phyloP scores from a whole-genome alignment of 1,140 invertebrate species.

The Drosophila trapezifrons region DNA sequence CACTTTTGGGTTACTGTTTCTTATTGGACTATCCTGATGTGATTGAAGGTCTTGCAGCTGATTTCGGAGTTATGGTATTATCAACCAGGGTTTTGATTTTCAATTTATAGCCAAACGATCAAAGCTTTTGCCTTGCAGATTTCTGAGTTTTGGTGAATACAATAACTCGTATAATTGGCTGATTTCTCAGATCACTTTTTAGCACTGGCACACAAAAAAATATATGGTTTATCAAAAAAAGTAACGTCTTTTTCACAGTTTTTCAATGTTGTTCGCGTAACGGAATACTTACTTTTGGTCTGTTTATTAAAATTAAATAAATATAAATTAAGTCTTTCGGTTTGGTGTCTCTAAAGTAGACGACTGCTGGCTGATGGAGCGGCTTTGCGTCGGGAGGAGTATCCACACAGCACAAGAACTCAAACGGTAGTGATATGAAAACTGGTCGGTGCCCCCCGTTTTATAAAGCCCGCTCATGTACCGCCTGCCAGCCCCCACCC shows the following conservation, averaged over 20 bases:
- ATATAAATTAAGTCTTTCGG: constrained; percentile 84
- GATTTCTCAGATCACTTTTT: constrained; percentile 29
- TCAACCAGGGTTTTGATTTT: constrained; percentile 1
- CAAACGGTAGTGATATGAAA: constrained; percentile 84
- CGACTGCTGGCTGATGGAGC: constrained; percentile 70
- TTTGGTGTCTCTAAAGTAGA: constrained; percentile 72
- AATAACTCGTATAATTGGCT: constrained; percentile 18
- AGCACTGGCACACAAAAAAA: constrained; percentile 46
- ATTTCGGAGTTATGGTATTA: constrained; percentile 6
- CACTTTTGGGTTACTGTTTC: background rate
- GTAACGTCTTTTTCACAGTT: constrained; percentile 13
- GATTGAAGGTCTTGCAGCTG: background rate
- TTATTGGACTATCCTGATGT: constrained; percentile 12
- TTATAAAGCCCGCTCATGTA: constrained; percentile 72
- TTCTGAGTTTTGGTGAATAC: constrained; percentile 7
- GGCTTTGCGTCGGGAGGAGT: constrained; percentile 75
- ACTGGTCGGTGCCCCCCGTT: constrained; percentile 76
- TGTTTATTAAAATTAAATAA: constrained; percentile 82
- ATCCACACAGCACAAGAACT: constrained; percentile 84
- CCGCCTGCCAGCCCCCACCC: constrained; percentile 27
- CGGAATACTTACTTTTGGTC: constrained; percentile 80
- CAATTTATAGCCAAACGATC: constrained; percentile 12
- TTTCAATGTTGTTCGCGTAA: constrained; percentile 9
- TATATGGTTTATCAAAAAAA: constrained; percentile 30
- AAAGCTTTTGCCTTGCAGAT: constrained; percentile 5